phyloP scores from a whole-genome alignment of 2,888 invertebrate species.

The Amphipoea lucens region DNA sequence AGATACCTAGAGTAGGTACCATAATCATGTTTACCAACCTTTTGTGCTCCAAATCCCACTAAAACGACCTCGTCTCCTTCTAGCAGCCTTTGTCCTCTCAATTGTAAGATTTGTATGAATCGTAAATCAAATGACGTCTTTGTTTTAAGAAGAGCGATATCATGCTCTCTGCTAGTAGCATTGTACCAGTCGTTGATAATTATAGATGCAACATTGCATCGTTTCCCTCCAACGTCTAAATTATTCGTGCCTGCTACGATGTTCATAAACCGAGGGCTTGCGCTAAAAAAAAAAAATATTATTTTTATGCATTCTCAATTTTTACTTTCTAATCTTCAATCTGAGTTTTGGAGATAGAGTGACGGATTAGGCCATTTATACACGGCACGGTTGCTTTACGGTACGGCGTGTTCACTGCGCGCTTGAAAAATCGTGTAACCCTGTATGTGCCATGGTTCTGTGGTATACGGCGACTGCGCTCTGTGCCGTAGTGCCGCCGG shows the following conservation, averaged over 20 bases:
- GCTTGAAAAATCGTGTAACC: too few species aligned
- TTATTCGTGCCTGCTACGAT: constrained; percentile 82
- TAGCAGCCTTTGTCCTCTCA: constrained; percentile 69
- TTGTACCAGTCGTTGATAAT: constrained; percentile 76
- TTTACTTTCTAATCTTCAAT: neutral
- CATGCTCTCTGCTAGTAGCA: constrained; percentile 73
- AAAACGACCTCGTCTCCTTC: constrained; percentile 80
- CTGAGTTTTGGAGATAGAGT: neutral
- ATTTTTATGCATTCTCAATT: too few species aligned
- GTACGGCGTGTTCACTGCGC: too few species aligned
- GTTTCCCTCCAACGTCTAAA: constrained; percentile 76
- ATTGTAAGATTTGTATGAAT: constrained; percentile 69
- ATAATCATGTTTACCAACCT: constrained; percentile 67
- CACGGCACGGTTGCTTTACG: too few species aligned
- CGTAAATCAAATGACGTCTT: constrained; percentile 74
- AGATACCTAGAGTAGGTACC: neutral
- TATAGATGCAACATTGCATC: constrained; percentile 73
- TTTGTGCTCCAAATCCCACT: constrained; percentile 82
- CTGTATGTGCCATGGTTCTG: neutral
- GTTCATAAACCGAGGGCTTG: constrained; percentile 77
- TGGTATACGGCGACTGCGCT: too few species aligned
- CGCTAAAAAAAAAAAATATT: constrained; percentile 70
- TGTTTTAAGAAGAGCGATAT: constrained; percentile 82
- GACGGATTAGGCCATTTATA: neutral
- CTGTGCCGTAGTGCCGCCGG: too few species aligned